Base-by-base conservation (phyloP, 2,113 vertebrate species). In the Lepus timidus region DNA sequence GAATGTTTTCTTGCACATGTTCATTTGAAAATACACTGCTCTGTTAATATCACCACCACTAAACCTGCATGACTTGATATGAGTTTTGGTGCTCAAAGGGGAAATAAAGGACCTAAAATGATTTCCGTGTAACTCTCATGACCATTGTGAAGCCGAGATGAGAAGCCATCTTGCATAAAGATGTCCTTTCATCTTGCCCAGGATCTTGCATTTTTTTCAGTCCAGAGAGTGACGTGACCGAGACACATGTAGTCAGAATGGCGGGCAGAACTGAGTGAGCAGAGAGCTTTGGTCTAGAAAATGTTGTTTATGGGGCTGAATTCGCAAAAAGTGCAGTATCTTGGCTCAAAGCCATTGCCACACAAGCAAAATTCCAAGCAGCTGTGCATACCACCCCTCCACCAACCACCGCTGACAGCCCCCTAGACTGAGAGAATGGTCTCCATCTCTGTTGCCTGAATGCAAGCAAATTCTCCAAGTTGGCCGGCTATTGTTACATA, bases 91-190 rank as follows among this genome's bases (percentile, higher is more conserved):
- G 22, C 67, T 80, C 64, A 31, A 22, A 25, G 27, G 5, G 44
- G 29, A 55, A 67, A 81, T 14, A 16, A 61, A 58, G 68, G 20
- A 23, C 65, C 67, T 64, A 33, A n/a, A 92, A 76, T 51, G 44
- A 85, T 51, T 19, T 52, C 39, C 70, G 64, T 0, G 0, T 1
- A 31, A 10, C 55, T 31, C 4, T 4, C 83, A 25, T 3, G 6
- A 58, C 55, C 3, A 0, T 62, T 8, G 62, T 44, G n/a, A 88
- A 67, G 81, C 73, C 61, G 58, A 78, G 44, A 55, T 58, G n/a
- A 39, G 31, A 14, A 87, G n/a, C 39, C 92, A 96, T 94, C 83
- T 96, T 96, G 91, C 36, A 68, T 67, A 95, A 97, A 96, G 84
- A 88, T 90, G 86, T 88, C 76, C 76, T 92, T 96, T 94, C 70